phyloP scores from a whole-genome alignment of 2,797 vertebrate species.

The Sebastes hopkinsi region DNA sequence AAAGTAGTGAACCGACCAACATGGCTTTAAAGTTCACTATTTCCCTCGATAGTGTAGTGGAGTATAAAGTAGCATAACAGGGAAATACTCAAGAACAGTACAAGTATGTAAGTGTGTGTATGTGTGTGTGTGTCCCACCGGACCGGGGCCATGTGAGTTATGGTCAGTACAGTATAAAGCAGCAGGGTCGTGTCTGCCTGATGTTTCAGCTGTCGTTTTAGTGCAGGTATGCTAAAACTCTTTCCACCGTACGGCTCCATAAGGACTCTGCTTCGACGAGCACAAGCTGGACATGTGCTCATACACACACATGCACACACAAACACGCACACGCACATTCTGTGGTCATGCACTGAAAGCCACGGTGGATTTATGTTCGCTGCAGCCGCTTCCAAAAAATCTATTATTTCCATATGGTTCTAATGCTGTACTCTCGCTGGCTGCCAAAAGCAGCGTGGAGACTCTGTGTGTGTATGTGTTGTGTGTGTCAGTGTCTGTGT shows the following conservation, averaged over 20 bases:
- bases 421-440: conserved; percentile 29
- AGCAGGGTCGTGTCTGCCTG: conserved; percentile 18
- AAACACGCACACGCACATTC: conserved; percentile 20
- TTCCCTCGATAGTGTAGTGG: not conserved
- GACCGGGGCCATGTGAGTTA: conserved; percentile 14
- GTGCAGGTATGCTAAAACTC: conserved; percentile 51
- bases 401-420: conserved; percentile 81
- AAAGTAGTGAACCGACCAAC: not conserved
- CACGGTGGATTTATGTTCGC: conserved; percentile 67
- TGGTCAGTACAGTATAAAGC: conserved; percentile 4
- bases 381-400: conserved; percentile 63
- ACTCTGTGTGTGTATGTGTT: not conserved
- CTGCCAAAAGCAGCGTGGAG: conserved; percentile 49
- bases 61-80: not conserved
- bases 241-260: conserved; percentile 46
- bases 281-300: conserved; percentile 34
- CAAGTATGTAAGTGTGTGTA: conserved; percentile 12
- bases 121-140: not conserved
- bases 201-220: conserved; percentile 52
- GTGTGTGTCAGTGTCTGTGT: conserved; percentile 19
- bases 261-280: conserved; percentile 25
- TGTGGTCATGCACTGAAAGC: conserved; percentile 55
- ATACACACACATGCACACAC: conserved; percentile 11
- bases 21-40: not conserved
- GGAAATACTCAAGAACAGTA: not conserved